phyloP scores from a whole-genome alignment of 2,113 vertebrate genomes.

The Ascaphus truei region DNA sequence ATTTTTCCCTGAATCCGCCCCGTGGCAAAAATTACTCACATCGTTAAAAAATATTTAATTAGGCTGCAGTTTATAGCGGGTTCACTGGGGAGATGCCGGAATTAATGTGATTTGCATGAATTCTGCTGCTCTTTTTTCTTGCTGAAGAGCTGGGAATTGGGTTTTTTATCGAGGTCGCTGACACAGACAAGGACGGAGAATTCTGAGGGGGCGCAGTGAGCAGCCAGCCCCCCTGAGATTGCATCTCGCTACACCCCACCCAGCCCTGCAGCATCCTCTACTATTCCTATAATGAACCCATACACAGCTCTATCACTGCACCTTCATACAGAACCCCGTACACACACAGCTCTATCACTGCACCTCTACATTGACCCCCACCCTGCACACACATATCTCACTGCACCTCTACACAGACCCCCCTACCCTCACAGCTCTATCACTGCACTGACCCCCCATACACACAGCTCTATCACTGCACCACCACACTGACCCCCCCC shows the following conservation, averaged over 20 bases:
- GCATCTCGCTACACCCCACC: neutral
- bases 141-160: slow-evolving; percentile 88
- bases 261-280: neutral
- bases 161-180: slow-evolving; percentile 78
- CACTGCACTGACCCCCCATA: no score
- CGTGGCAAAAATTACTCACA: slow-evolving; percentile 96
- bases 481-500: no score
- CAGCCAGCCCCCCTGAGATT: neutral
- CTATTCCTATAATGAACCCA: no score
- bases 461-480: no score
- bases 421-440: no score
- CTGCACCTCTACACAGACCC: no score
- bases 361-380: no score
- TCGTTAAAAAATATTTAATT: slow-evolving; percentile 98
- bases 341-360: no score
- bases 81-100: slow-evolving; percentile 86
- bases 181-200: slow-evolving; percentile 85
- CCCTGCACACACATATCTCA: no score
- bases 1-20: slow-evolving; percentile 89
- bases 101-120: slow-evolving; percentile 93
- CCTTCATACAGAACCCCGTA: no score
- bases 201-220: slow-evolving; percentile 67
- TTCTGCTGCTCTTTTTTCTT: slow-evolving; percentile 80
- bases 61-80: slow-evolving; percentile 89
- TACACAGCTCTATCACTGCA: no score